A percentile compares a stretch with the other conserved stretches of the same genome.
These are phyloP conservation scores for Tokudaia muenninki DNA, from an alignment of 2,797 vertebrate genomes.

Conservation along the genomic window DNA sequence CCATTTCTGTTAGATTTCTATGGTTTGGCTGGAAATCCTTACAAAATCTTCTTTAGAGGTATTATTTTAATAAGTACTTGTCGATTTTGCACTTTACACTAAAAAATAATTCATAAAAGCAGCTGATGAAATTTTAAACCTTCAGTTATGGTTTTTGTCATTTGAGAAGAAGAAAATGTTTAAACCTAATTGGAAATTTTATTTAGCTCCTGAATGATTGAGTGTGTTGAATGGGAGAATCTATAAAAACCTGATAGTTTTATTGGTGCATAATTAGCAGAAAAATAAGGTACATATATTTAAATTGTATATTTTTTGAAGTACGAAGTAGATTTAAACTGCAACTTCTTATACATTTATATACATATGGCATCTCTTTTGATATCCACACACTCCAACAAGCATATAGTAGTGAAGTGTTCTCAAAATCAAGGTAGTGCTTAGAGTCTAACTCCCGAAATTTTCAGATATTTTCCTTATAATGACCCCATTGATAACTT, in stretches of 20 bases:
- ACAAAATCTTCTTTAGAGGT: conserved; percentile 4
- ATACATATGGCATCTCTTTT: neutral
- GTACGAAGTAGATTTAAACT: neutral
- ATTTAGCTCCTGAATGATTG: neutral
- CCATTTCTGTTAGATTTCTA: conserved; percentile 58
- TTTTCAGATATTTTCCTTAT: neutral
- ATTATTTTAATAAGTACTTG: conserved; percentile 66
- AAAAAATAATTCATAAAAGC: conserved; percentile 64
- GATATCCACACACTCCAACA: neutral
- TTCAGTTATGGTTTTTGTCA: conserved; percentile 46
- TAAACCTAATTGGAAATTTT: conserved; percentile 47
- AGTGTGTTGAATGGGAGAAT: neutral
- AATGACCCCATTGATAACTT: neutral
- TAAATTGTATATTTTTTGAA: neutral
- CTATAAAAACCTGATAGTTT: neutral
- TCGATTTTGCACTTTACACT: conserved; percentile 50
- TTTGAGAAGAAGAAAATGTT: conserved; percentile 48
- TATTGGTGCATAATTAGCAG: neutral
- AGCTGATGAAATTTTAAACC: conserved; percentile 62
- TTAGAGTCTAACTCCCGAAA: neutral
- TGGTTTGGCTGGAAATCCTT: neutral
- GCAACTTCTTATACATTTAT: neutral
- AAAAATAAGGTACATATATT: neutral
- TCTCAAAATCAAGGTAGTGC: neutral
- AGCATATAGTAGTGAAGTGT: neutral